Conservation (phyloP, 2,888 invertebrate species). For the Diadegma fenestrale region DNA sequence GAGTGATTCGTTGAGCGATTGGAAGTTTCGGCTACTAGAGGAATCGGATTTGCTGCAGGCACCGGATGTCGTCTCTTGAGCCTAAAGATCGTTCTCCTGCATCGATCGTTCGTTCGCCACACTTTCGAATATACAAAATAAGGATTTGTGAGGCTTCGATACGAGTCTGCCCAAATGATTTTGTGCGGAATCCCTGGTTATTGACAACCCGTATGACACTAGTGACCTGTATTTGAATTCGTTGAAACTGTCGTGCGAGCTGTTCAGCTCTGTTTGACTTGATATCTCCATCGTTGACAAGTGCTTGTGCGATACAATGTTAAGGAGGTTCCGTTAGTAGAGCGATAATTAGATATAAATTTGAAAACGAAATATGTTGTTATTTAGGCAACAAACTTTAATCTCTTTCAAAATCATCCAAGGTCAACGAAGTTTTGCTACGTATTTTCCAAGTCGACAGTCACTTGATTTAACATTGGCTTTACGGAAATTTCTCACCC, state of each 20-base stretch:
- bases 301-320: neutral
- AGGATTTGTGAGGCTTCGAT: neutral
- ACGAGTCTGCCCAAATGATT: neutral
- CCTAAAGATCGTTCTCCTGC: neutral
- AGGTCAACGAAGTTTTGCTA: too few species aligned
- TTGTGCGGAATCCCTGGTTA: neutral
- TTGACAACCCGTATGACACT: conserved; percentile 16
- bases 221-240: conserved; percentile 20
- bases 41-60: conserved; percentile 26
- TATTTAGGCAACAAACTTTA: too few species aligned
- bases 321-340: too few species aligned
- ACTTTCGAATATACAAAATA: neutral
- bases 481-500: too few species aligned
- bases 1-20: conserved; percentile 15
- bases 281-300: conserved; percentile 6
- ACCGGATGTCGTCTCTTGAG: conserved; percentile 31
- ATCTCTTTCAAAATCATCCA: too few species aligned
- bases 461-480: too few species aligned
- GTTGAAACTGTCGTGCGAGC: conserved; percentile 3
- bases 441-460: too few species aligned
- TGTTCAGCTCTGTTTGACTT: neutral
- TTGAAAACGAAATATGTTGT: too few species aligned
- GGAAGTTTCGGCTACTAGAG: conserved; percentile 5
- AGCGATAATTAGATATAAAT: too few species aligned
- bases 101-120: conserved; percentile 2